Base-by-base conservation (phyloP, 2,888 invertebrate species). In the Eretmocerus hayati region DNA sequence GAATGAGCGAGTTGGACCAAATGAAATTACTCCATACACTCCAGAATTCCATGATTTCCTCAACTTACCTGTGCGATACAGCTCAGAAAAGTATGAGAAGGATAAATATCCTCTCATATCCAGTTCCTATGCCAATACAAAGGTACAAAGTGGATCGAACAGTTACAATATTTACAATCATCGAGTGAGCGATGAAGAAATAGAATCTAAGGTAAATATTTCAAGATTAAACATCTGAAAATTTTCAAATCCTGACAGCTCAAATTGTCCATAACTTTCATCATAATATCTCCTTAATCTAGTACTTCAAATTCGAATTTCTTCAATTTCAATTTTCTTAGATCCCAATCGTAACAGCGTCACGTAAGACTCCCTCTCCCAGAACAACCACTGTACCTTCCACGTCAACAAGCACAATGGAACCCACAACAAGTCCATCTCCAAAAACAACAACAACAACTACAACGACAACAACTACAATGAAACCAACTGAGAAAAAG, bases 111-210 rank as follows among this genome's bases (percentile, higher is more conserved):
- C 84, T 0, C 61, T 85, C 43, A 84, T 85, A 44, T 84, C 84
- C 1, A 83, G 77, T 59, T 83, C 83, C 2, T 85, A 85, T 62
- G 84, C 84, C 1, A 84, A 83, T 59, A 77, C 83, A 1, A 85
- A 84, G 63, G 79, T 84, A 21, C 84, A 84, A 62, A 84, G 84
- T 31, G 71, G 66, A 9, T 58, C 65, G 1, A 68, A 61, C 47
- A 67, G 69, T 36, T 70, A 69, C 50, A 70, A 62, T 20, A 67
- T 65, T 2, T 66, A 68, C 43, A 71, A 71, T 54, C 70, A 72
- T 46, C 62, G 62, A 19, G 65, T 64, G 1, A 59, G 59, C 41
- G 59, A 63, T 8, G 44, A 56, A 2, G 64, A 62, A 22, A 58
- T 56, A 1, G 43, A 41, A 4, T 53, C 49, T 1, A 58, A 50